Evolutionary conservation across 2,888 invertebrate species (phyloP).

Genomic region (Gymnosoma rotundatum): DNA sequence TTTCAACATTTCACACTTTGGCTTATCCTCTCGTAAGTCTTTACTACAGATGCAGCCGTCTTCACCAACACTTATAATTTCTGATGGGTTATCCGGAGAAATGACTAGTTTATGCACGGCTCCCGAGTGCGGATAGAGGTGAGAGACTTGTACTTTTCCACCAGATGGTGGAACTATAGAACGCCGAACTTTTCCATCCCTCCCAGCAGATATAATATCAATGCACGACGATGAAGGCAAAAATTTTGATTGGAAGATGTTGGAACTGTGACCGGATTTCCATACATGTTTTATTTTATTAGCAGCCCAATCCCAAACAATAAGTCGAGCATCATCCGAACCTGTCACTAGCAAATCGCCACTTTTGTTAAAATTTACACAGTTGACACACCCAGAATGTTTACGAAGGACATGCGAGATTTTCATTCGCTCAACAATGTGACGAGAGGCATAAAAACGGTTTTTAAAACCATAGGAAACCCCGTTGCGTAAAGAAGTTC

Average conservation of each 20-base stretch:
- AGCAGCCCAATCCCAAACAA: slow-evolving; percentile 95
- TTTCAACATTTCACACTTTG: slow-evolving; percentile 84
- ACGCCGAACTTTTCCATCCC: slow-evolving; percentile 92
- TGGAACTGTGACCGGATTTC: slow-evolving; percentile 91
- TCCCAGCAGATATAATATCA: slow-evolving; percentile 93
- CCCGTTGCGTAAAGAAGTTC: slow-evolving; percentile 69
- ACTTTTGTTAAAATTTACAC: slow-evolving; percentile 90
- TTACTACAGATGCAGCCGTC: slow-evolving; percentile 91
- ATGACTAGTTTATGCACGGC: slow-evolving; percentile 94
- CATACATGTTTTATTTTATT: slow-evolving; percentile 86
- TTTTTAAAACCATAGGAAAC: slow-evolving; percentile 84
- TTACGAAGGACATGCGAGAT: slow-evolving; percentile 89
- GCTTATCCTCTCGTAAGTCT: slow-evolving; percentile 86
- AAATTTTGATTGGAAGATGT: slow-evolving; percentile 96
- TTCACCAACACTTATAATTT: slow-evolving; percentile 93
- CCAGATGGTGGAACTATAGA: slow-evolving; percentile 85
- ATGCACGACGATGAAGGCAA: slow-evolving; percentile 87
- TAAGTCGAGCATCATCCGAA: slow-evolving; percentile 93
- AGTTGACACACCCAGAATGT: slow-evolving; percentile 96
- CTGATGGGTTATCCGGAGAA: slow-evolving; percentile 88
- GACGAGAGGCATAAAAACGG: slow-evolving; percentile 90
- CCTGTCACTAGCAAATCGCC: slow-evolving; percentile 92
- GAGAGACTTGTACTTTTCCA: slow-evolving; percentile 78
- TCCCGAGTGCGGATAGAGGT: slow-evolving; percentile 88
- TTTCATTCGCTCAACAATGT: slow-evolving; percentile 91